These are phyloP conservation scores for Eulithis prunata DNA, from an alignment of 2,888 invertebrate species.

Conservation along the genomic window DNA sequence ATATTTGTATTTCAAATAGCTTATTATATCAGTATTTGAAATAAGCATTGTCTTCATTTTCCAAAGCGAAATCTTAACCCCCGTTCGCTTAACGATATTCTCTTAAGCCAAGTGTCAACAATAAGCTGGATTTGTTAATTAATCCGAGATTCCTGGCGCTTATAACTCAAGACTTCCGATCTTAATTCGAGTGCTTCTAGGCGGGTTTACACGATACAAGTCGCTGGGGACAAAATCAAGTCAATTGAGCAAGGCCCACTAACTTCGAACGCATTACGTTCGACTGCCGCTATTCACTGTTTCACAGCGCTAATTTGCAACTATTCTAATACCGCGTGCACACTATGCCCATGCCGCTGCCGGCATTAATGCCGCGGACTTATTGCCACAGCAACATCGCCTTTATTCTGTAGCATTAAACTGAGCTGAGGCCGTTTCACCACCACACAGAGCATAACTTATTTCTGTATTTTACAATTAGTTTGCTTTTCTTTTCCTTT, in stretches of 20 bases:
- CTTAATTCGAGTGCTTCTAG: slow-evolving; percentile 37
- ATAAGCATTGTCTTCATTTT: slow-evolving; percentile 1
- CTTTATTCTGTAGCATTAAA: too few relatives aligned
- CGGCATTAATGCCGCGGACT: too few relatives aligned
- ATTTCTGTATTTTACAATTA: too few relatives aligned
- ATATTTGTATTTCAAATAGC: neutral
- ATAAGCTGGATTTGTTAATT: slow-evolving; percentile 32
- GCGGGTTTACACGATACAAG: slow-evolving; percentile 21
- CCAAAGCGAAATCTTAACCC: neutral
- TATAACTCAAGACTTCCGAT: slow-evolving; percentile 42
- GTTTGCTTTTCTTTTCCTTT: too few relatives aligned
- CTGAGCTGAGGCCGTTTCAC: too few relatives aligned
- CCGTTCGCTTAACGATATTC: slow-evolving; percentile 32
- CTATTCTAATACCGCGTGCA: too few relatives aligned
- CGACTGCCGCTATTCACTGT: too few relatives aligned
- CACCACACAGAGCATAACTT: too few relatives aligned
- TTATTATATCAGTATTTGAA: neutral
- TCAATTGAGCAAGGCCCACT: neutral
- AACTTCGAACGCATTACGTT: neutral
- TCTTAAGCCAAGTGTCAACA: slow-evolving; percentile 21
- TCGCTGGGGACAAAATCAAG: neutral
- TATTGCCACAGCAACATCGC: too few relatives aligned
- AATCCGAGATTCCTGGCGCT: slow-evolving; percentile 41
- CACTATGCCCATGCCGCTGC: too few relatives aligned
- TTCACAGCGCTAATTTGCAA: neutral